Percentiles rank a stretch among this genome's conserved stretches.
Conservation (phyloP, 2,113 vertebrate genomes). For the Strix aluco region DNA sequence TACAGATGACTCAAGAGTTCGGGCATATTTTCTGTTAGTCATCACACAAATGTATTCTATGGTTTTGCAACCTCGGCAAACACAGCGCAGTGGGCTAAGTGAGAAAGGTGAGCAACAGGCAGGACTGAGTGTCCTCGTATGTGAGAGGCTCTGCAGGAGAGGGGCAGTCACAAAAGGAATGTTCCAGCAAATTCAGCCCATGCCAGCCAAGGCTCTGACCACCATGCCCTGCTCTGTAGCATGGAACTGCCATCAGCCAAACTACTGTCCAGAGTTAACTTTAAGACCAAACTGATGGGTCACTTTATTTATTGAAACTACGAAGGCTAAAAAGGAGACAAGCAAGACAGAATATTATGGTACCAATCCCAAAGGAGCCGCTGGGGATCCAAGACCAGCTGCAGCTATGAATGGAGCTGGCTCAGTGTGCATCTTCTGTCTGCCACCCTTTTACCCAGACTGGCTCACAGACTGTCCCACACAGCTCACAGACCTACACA, state of each 20-base stretch:
- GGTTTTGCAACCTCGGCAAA: not conserved
- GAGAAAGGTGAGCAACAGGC: not conserved
- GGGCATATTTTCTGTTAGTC: not conserved
- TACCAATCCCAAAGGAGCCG: not conserved
- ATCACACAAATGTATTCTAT: not conserved
- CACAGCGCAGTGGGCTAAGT: not conserved
- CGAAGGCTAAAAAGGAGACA: not conserved
- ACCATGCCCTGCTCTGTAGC: not conserved
- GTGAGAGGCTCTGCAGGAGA: not conserved
- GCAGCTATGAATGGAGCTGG: not conserved
- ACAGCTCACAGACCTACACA: not conserved
- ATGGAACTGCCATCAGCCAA: not conserved
- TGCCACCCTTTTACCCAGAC: not conserved
- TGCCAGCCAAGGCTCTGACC: not conserved
- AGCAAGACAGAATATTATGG: not conserved
- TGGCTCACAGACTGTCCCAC: not conserved
- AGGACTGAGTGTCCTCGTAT: not conserved
- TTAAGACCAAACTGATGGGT: not conserved
- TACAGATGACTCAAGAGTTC: not conserved
- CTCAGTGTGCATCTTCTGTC: not conserved
- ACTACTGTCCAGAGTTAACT: not conserved
- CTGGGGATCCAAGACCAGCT: not conserved
- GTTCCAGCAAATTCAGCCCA: not conserved
- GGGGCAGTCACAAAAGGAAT: not conserved
- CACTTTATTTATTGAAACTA: not conserved